A percentile compares a stretch with the other conserved stretches of the same genome.
phyloP scores from a whole-genome alignment of 2,113 vertebrate species.

The Mobula birostris region DNA sequence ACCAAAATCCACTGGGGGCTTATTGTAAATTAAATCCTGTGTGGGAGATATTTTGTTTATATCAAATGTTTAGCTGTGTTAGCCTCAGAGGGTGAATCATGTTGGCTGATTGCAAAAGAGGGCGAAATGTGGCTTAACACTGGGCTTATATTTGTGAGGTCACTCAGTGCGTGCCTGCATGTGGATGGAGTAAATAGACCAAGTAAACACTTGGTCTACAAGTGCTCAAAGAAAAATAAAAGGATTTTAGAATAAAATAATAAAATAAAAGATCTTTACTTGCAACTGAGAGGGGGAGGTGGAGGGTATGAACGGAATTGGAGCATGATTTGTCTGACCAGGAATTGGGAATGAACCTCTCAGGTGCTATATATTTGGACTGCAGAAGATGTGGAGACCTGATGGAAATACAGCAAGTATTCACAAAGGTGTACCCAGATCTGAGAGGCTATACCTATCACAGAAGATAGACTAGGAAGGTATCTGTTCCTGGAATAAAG shows the following conservation, averaged over 20 bases:
- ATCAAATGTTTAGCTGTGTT: background rate
- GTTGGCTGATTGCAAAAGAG: background rate
- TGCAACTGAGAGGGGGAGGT: background rate
- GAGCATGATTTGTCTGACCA: background rate
- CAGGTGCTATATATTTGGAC: background rate
- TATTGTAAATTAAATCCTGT: background rate
- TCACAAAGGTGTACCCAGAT: background rate
- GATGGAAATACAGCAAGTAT: background rate
- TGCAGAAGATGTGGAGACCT: background rate
- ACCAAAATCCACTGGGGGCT: background rate
- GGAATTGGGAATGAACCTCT: background rate
- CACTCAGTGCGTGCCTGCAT: background rate
- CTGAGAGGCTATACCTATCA: background rate
- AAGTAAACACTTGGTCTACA: background rate
- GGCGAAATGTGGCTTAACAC: background rate
- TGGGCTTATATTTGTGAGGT: background rate
- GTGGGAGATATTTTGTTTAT: conserved; percentile 15
- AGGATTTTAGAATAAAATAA: too few species aligned
- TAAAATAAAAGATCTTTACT: background rate
- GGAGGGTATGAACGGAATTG: background rate
- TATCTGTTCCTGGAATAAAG: background rate
- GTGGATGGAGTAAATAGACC: background rate
- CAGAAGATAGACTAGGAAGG: background rate
- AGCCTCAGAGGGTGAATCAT: background rate
- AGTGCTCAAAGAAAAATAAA: background rate